Base-by-base conservation (phyloP, 2,888 invertebrate genomes). In the Agrenia bidenticulata region DNA sequence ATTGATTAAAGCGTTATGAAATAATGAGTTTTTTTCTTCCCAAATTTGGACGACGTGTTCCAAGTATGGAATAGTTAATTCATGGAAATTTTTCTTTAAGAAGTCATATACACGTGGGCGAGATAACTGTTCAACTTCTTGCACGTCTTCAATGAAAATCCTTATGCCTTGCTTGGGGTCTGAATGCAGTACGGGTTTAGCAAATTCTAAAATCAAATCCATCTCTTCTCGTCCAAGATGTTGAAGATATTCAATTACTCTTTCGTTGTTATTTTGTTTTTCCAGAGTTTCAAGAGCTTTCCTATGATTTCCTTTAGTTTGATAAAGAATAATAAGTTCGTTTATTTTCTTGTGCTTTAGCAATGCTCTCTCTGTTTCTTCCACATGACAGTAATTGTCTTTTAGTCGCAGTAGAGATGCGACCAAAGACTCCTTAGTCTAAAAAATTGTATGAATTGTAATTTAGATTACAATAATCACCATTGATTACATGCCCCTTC, bases 371-470 rank as follows among this genome's bases (percentile, higher is more conserved):
- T 98, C 98, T 0, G 95, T 90, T 81, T 98, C 98, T 61, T 92
- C 92, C 21, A 97, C 81, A 74, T 96, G 92, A 78, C 97, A 97
- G 79, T 93, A 89, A 80, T 97, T 85, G 77, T 85, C 84, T 61
- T 81, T 93, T 19, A 94, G 82, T 1, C 98, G 87, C 26, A 99
- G 82, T 15, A 99, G 82, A 0, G 96, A 91, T 0, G 94, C 94
- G 1, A 98, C 91, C 59, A 96, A 83, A 0, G 94, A 94, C 81
- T 98, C 96, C 79, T 98, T 97, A 0, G 94, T 96, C 90, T 94
- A 80, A 39, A 83, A 2, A 19, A 49, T 19, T n/a, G n/a, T n/a
- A n/a, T n/a, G n/a, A n/a, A n/a, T n/a, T 21, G 50, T 23, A 27
- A 24, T 45, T n/a, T 56, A 56, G n/a, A 9, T 27, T 27, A 26